Base-by-base conservation (phyloP, 2,113 vertebrate genomes). In the Passer montanus region DNA sequence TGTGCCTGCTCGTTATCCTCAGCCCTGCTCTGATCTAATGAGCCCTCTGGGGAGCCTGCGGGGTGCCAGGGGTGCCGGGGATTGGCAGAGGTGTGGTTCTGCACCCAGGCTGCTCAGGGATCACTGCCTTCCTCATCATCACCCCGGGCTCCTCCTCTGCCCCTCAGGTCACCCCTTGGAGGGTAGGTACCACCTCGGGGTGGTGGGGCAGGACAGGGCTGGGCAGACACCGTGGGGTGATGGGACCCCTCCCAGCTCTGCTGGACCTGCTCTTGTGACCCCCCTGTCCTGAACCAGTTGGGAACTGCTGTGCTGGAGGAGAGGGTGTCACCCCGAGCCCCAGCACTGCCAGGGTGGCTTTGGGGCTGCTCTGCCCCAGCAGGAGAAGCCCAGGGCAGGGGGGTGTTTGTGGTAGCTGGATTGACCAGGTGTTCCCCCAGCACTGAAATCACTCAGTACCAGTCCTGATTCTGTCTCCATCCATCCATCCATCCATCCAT, bases 101-200 rank as follows among this genome's bases (percentile, higher is more conserved):
- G 44, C 55, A 22, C 0, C 0, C 24, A 31, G 47, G 60, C 8
- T 4, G 11, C 66, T 12, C 64, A 39, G 85, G 69, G 79, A 41
- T 85, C 44, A 0, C 56, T 31, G 60, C 13, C 1, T 73, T 44
- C 55, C 49, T 15, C 39, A 15, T 10, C 39, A 20, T 6, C 4
- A 0, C 18, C 20, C 6, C 0, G 2, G 17, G 47, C 43, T 64
- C 28, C 39, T 60, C 46, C 37, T 14, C 31, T 64, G 33, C 26
- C 49, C 74, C 43, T 3, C 13, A 6, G 70, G 11, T 1, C 4
- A 26, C 11, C n/a, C 55, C 2, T 2, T 13, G 0, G 1, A 10
- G 74, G 73, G 5, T 31, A 79, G 50, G 50, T 56, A 69, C 69
- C 18, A 1, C 33, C 31, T 21, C 0, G 0, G 41, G 35, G 33